These are phyloP conservation scores for Syndactyla subalaris DNA, from an alignment of 2,797 vertebrate genomes.

Conservation along the genomic window DNA sequence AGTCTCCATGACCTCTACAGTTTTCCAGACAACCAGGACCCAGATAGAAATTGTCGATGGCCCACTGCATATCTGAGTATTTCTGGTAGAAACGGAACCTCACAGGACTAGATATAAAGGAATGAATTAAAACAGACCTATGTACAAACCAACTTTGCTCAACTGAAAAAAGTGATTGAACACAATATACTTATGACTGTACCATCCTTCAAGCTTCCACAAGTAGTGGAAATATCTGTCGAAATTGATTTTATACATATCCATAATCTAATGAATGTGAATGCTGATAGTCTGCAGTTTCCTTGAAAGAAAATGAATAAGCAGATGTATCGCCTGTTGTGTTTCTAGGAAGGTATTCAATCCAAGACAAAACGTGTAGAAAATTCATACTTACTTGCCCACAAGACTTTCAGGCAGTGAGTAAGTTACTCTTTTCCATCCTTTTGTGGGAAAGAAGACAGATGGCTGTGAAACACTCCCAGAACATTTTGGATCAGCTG, in stretches of 20 bases:
- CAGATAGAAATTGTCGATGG: conserved; percentile 96
- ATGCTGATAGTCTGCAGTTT: background rate
- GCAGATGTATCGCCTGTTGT: background rate
- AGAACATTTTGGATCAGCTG: conserved; percentile 93
- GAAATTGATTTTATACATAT: background rate
- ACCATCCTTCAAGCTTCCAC: background rate
- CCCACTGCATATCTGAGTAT: conserved; percentile 95
- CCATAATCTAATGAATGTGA: background rate
- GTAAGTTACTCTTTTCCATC: conserved; percentile 95
- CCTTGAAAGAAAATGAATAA: background rate
- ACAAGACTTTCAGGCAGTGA: conserved; percentile 88
- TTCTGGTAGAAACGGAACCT: conserved; percentile 97
- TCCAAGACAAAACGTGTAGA: background rate
- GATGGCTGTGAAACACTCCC: conserved; percentile 94
- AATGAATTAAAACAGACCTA: conserved; percentile 28
- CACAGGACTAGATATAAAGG: conserved; percentile 81
- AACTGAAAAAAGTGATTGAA: background rate
- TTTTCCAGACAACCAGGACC: conserved; percentile 90
- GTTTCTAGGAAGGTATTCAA: background rate
- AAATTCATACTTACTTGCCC: conserved; percentile 86
- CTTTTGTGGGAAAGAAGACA: conserved; percentile 92
- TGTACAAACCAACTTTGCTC: background rate
- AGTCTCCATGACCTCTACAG: conserved; percentile 95
- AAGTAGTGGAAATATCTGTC: background rate
- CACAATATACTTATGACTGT: background rate